Conservation (phyloP, 2,888 invertebrate species). For the Gisinianus flammeolus region DNA sequence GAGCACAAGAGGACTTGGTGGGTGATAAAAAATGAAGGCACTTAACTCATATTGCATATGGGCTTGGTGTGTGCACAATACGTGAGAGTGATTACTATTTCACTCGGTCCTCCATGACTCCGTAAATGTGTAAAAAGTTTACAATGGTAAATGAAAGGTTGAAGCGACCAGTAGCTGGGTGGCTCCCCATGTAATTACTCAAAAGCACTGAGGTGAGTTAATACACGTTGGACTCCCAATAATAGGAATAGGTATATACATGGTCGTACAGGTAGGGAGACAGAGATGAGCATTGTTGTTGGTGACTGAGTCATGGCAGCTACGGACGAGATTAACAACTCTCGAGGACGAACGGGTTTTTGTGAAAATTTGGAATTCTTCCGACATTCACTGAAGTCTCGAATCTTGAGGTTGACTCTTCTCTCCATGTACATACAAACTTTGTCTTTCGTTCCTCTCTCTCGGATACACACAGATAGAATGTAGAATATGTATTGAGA, state of each 20-base stretch:
- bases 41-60: constrained; percentile 32
- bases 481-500: background rate
- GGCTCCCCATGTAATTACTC: constrained; percentile 48
- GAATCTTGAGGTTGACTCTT: too few species aligned
- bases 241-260: background rate
- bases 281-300: constrained; percentile 10
- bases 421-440: too few species aligned
- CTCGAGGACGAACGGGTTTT: constrained; percentile 12
- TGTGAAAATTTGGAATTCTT: background rate
- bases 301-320: background rate
- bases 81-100: constrained; percentile 30
- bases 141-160: constrained; percentile 29
- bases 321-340: background rate
- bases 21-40: constrained; percentile 49
- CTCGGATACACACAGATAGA: background rate
- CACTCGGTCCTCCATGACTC: constrained; percentile 15
- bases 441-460: background rate
- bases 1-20: constrained; percentile 45
- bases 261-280: background rate
- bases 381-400: background rate
- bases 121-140: constrained; percentile 24
- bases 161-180: constrained; percentile 45
- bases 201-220: constrained; percentile 30
- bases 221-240: background rate
- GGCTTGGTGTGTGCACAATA: background rate